Conservation (phyloP, 2,888 invertebrate species). For the Catocala fraxini region DNA sequence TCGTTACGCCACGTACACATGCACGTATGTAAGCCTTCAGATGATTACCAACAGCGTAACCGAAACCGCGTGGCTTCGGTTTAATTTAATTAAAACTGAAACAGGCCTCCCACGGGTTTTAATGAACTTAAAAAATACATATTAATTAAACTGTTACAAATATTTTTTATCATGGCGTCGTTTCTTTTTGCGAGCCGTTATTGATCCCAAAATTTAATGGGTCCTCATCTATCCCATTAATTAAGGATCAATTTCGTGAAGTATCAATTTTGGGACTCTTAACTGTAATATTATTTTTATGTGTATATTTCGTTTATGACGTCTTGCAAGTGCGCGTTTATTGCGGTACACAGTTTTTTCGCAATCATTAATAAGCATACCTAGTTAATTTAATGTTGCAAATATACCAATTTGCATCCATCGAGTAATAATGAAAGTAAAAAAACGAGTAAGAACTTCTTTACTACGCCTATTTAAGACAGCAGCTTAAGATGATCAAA, state of each 20-base stretch:
- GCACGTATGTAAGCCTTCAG: conserved; percentile 9
- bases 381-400: no score
- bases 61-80: conserved; percentile 49
- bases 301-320: conserved; percentile 16
- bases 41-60: conserved; percentile 46
- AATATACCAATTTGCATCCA: no score
- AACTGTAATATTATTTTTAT: conserved; percentile 21
- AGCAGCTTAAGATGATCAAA: no score
- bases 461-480: no score
- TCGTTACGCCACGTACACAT: conserved; percentile 4
- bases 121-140: conserved; percentile 57
- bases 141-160: conserved; percentile 55
- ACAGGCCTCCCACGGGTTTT: conserved; percentile 44
- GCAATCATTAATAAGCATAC: no score
- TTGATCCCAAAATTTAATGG: conserved; percentile 45
- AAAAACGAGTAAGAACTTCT: no score
- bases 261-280: conserved; percentile 44
- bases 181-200: conserved; percentile 43
- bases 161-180: conserved; percentile 41
- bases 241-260: conserved; percentile 41
- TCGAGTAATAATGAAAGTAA: no score
- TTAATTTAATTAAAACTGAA: conserved; percentile 66
- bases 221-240: conserved; percentile 42
- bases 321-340: not conserved
- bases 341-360: no score